phyloP scores from a whole-genome alignment of 2,113 vertebrate species.

The Octodon degus region DNA sequence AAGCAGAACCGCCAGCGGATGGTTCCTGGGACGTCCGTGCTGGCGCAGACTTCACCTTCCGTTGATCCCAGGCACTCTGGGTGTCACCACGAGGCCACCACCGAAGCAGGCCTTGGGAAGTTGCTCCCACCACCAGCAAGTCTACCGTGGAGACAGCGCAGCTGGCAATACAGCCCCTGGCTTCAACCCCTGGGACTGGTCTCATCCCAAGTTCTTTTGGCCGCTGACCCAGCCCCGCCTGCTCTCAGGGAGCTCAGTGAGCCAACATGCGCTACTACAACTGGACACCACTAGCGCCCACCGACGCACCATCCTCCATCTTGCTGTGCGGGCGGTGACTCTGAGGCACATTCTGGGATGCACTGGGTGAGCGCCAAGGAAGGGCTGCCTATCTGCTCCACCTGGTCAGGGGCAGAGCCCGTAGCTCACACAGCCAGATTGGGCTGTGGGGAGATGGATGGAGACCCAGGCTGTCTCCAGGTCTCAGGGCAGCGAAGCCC shows the following conservation, averaged over 20 bases:
- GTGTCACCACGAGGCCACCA: too few species aligned
- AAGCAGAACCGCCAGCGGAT: background rate
- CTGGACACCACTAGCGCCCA: background rate
- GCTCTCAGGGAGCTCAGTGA: fast-evolving
- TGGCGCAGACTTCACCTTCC: fast-evolving
- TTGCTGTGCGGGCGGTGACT: background rate
- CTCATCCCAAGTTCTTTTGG: fast-evolving
- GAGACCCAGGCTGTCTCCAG: background rate
- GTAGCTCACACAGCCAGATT: background rate
- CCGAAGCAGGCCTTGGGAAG: background rate
- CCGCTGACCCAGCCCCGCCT: fast-evolving
- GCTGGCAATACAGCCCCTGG: background rate
- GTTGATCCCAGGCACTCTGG: fast-evolving
- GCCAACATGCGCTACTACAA: fast-evolving
- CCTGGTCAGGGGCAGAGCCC: background rate
- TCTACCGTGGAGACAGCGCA: background rate
- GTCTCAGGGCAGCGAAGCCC: too few species aligned
- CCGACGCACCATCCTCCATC: too few species aligned
- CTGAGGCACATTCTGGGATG: background rate
- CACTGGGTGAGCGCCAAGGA: background rate
- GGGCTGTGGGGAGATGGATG: background rate
- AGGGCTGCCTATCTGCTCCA: background rate
- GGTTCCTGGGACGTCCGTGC: background rate
- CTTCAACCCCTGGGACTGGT: fast-evolving
- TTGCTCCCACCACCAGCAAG: background rate